A percentile compares a stretch with the other conserved stretches of the same genome.
Conservation (phyloP, 2,888 invertebrate genomes). For the Acleris emargana region DNA sequence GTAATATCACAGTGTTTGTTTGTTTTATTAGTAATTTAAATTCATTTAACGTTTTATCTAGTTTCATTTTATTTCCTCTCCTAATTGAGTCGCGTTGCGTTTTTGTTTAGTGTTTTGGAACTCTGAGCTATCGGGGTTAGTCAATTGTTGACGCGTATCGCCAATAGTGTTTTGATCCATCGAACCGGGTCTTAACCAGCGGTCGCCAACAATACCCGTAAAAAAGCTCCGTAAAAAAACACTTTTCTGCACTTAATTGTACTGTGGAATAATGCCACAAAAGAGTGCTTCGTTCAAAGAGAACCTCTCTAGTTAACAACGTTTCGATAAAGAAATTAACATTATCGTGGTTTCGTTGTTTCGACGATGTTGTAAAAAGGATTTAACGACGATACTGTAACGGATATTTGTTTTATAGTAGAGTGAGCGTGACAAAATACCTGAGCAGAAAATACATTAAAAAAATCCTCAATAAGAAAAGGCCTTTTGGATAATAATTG, state of each 20-base stretch:
- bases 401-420: background rate
- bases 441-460: background rate
- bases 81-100: too few species aligned
- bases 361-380: background rate
- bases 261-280: slow-evolving; percentile 15
- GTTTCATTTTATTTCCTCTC: too few species aligned
- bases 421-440: too few species aligned
- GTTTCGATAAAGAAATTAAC: slow-evolving; percentile 22
- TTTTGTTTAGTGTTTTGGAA: too few species aligned
- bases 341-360: slow-evolving; percentile 12
- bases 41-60: too few species aligned
- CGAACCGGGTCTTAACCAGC: too few species aligned
- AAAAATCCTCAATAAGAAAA: background rate
- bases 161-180: too few species aligned
- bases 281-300: slow-evolving; percentile 13
- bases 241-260: slow-evolving; percentile 6
- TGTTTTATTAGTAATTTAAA: too few species aligned
- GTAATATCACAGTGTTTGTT: too few species aligned
- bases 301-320: slow-evolving; percentile 14
- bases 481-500: background rate
- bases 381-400: background rate
- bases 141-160: too few species aligned
- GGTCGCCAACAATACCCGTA: too few species aligned
- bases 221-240: background rate
- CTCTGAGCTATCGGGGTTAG: too few species aligned